Conservation (phyloP, 2,113 vertebrate species). For the Microcebus ravelobensis region DNA sequence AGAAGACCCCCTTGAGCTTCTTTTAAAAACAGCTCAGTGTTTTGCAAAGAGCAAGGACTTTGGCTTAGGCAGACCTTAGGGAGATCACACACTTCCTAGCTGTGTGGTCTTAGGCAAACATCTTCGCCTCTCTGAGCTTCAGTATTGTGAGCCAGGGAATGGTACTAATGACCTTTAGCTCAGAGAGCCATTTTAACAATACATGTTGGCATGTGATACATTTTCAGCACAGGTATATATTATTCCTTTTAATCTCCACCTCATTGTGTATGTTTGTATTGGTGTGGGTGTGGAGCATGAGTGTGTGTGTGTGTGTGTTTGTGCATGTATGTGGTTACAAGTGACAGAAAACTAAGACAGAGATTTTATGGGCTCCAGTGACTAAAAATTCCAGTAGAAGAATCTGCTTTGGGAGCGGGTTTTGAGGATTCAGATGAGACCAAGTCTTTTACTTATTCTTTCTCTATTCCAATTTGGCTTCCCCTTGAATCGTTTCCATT, state of each 20-base stretch:
- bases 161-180: too few species aligned
- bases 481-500: not conserved
- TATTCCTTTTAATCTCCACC: not conserved
- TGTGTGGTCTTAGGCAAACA: not conserved
- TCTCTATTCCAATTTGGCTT: not conserved
- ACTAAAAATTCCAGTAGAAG: not conserved
- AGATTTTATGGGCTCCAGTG: not conserved
- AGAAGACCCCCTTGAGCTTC: not conserved
- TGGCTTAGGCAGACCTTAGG: not conserved
- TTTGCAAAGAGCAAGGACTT: not conserved
- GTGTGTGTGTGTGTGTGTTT: too few species aligned
- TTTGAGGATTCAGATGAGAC: too few species aligned
- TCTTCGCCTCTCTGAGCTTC: not conserved
- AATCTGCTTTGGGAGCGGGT: not conserved
- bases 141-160: not conserved
- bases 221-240: not conserved
- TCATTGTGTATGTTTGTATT: not conserved
- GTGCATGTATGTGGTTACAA: not conserved
- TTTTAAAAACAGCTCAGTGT: not conserved
- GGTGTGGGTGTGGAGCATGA: not conserved
- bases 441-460: not conserved
- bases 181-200: not conserved
- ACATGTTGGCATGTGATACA: fast-evolving
- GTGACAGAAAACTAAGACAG: not conserved
- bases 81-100: not conserved